Percentiles rank a stretch among this genome's conserved stretches.
Evolutionary conservation across 2,888 invertebrate genomes (phyloP).

Genomic region (Himalopsyche tibetana): DNA sequence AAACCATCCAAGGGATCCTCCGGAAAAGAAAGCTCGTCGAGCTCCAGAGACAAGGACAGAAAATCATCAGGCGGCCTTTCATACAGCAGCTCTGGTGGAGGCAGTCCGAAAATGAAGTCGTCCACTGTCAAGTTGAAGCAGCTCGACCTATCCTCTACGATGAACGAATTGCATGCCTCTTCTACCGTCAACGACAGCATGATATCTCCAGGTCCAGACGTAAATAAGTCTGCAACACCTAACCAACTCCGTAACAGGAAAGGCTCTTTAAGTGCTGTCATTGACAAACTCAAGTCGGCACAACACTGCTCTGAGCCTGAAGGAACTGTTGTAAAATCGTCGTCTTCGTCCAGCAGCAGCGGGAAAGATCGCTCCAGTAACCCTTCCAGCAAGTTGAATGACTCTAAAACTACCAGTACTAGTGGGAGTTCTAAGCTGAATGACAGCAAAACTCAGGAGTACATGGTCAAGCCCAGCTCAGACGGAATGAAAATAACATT

Average conservation of each 20-base stretch:
- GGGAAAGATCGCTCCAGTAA: slow-evolving; percentile 65
- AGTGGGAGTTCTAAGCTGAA: slow-evolving; percentile 71
- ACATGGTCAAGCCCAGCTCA: slow-evolving; percentile 92
- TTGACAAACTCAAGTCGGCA: slow-evolving; percentile 89
- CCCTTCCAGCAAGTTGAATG: slow-evolving; percentile 73
- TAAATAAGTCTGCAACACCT: slow-evolving; percentile 79
- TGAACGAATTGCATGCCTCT: slow-evolving; percentile 71
- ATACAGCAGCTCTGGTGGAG: slow-evolving; percentile 77
- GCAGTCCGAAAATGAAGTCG: slow-evolving; percentile 83
- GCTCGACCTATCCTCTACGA: slow-evolving; percentile 79
- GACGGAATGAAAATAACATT: slow-evolving; percentile 95
- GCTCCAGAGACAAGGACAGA: slow-evolving; percentile 76
- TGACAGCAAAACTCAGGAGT: slow-evolving; percentile 85
- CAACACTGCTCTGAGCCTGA: slow-evolving; percentile 81
- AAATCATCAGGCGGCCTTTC: slow-evolving; percentile 76
- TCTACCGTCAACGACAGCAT: slow-evolving; percentile 72
- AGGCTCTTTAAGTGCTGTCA: slow-evolving; percentile 88
- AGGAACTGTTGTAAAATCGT: slow-evolving; percentile 73
- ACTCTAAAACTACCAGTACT: slow-evolving; percentile 74
- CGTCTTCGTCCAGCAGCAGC: slow-evolving; percentile 72
- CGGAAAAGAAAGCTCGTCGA: slow-evolving; percentile 72
- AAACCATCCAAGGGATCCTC: slow-evolving; percentile 75
- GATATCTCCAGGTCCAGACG: slow-evolving; percentile 77
- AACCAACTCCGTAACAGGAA: slow-evolving; percentile 81
- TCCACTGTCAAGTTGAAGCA: slow-evolving; percentile 82